Percentiles rank a stretch among this genome's conserved stretches.
Conservation (phyloP, 2,888 invertebrate species). For the Polydrusus tereticollis region DNA sequence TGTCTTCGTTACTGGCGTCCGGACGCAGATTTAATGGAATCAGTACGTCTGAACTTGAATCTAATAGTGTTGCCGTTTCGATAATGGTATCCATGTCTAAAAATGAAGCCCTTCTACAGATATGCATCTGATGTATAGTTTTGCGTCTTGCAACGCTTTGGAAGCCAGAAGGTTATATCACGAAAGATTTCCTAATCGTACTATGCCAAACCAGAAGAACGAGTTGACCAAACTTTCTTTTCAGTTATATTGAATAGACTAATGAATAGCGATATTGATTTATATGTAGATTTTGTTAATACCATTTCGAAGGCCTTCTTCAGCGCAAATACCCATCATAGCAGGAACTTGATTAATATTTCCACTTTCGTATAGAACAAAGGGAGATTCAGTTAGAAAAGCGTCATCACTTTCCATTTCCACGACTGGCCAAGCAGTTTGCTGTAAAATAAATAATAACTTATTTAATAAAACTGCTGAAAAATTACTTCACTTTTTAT, state of each 20-base stretch:
- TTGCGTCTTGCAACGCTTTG: too few species aligned
- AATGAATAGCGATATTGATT: too few species aligned
- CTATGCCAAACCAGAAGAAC: too few species aligned
- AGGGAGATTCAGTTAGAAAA: constrained; percentile 10
- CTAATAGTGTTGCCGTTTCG: neutral
- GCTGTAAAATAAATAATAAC: neutral
- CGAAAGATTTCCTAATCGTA: too few species aligned
- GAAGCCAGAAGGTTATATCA: too few species aligned
- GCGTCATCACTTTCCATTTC: constrained; percentile 11
- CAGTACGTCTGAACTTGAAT: neutral
- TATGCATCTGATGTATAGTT: too few species aligned
- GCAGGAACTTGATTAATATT: constrained; percentile 5
- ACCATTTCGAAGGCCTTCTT: constrained; percentile 12
- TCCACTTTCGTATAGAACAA: constrained; percentile 9
- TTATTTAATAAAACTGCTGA: neutral
- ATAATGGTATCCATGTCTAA: neutral
- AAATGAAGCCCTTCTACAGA: too few species aligned
- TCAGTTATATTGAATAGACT: too few species aligned
- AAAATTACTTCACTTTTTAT: neutral
- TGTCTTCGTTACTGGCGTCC: neutral
- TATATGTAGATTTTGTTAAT: neutral
- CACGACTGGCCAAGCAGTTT: neutral
- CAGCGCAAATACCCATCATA: constrained; percentile 4
- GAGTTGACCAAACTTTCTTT: too few species aligned
- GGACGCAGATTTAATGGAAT: constrained; percentile 8